Evolutionary conservation across 2,888 invertebrate species (phyloP), one percentile per base, ranked within the genome.

Genomic region (Koerneria pararmatus): DNA sequence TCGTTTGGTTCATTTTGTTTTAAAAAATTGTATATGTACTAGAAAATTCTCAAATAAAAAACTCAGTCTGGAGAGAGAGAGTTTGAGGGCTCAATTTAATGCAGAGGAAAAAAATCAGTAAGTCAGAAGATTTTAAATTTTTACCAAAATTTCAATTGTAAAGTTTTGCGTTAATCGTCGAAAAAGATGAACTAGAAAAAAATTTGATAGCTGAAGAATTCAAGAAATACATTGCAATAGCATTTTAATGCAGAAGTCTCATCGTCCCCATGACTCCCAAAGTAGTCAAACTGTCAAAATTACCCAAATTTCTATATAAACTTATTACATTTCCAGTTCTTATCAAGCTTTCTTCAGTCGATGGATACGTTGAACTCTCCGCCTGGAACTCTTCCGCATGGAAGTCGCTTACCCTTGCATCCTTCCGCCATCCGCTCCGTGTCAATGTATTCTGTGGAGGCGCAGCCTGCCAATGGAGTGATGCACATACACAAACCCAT

Each of bases 371-470:
- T n/a, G n/a, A n/a, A n/a, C n/a, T n/a, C n/a, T n/a, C n/a, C n/a
- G n/a, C n/a, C n/a, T n/a, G n/a, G n/a, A n/a, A n/a, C n/a, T n/a
- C n/a, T n/a, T n/a, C n/a, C n/a, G n/a, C n/a, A n/a, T n/a, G n/a
- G n/a, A n/a, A n/a, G n/a, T 31, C 4, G 15, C 4, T 31, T 19
- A 1, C 1, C 8, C 4, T 31, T 4, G 27, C 4, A 54, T 22
- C 24, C 27, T 37, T 22, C 15, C 24, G 29, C 32, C 24, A 1
- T 4, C 37, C 35, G 37, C 22, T 58, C 32, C 3, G 3, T 22
- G n/a, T 51, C 31, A 24, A 31, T 31, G 34, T 61, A 61, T 35
- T 31, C 46, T 24, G 35, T 61, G 48, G 61, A 61, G 19, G n/a
- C n/a, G n/a, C n/a, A n/a, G n/a, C n/a, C n/a, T n/a, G n/a, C n/a